Conservation (phyloP, 2,888 invertebrate species). For the Lycia hirtaria region DNA sequence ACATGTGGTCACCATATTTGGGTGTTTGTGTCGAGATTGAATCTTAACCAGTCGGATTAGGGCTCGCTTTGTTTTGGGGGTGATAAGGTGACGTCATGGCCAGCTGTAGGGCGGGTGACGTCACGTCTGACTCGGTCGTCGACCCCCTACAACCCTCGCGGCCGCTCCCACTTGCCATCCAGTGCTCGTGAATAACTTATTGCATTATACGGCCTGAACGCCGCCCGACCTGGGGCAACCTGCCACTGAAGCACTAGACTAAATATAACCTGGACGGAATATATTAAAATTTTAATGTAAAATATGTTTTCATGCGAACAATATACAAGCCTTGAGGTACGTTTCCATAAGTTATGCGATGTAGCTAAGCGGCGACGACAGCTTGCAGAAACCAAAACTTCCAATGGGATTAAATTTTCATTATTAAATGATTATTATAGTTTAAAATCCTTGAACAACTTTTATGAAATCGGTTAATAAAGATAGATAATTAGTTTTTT, state of each 20-base stretch:
- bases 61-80: slow-evolving; percentile 55
- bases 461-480: too few relatives aligned
- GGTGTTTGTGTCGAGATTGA: slow-evolving; percentile 60
- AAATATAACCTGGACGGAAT: background rate
- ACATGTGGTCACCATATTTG: slow-evolving; percentile 71
- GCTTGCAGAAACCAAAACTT: too few relatives aligned
- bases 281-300: background rate
- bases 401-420: too few relatives aligned
- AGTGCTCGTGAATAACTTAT: slow-evolving; percentile 77
- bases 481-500: too few relatives aligned
- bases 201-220: slow-evolving; percentile 62
- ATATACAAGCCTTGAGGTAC: too few relatives aligned
- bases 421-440: too few relatives aligned
- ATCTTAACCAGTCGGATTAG: slow-evolving; percentile 64
- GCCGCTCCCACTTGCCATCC: slow-evolving; percentile 60
- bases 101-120: slow-evolving; percentile 84
- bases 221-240: slow-evolving; percentile 78
- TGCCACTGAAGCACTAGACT: slow-evolving; percentile 51
- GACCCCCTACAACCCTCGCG: slow-evolving; percentile 69
- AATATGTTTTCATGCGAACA: too few relatives aligned
- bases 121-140: slow-evolving; percentile 75
- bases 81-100: slow-evolving; percentile 76
- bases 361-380: too few relatives aligned
- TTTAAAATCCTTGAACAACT: too few relatives aligned
- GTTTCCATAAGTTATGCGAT: too few relatives aligned